phyloP scores from a whole-genome alignment of 2,888 invertebrate species.

The Willowsia nigromaculata region DNA sequence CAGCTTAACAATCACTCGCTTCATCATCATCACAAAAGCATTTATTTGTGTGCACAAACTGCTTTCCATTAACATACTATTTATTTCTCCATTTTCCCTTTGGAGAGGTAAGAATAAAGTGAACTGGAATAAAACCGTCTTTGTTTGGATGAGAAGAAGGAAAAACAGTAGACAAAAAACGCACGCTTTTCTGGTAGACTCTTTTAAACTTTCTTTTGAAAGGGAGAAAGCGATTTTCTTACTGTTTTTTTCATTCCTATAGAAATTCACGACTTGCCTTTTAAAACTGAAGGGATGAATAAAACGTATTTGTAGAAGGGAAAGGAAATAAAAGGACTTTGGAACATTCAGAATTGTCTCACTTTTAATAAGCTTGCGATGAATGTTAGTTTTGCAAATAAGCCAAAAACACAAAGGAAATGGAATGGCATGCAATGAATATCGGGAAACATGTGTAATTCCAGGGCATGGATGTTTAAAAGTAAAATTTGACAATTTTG shows the following conservation, averaged over 20 bases:
- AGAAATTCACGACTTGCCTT: neutral
- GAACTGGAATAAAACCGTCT: neutral
- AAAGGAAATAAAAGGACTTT: neutral
- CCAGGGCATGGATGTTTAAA: too few species aligned
- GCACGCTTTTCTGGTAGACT: neutral
- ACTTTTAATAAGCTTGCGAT: neutral
- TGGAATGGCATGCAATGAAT: too few species aligned
- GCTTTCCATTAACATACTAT: neutral
- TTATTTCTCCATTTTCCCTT: neutral
- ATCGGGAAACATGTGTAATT: too few species aligned
- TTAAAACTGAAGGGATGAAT: neutral
- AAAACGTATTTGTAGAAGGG: neutral
- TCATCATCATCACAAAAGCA: neutral
- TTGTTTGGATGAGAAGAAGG: neutral
- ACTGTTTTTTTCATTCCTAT: neutral
- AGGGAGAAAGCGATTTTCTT: constrained; percentile 15
- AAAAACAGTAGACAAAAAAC: neutral
- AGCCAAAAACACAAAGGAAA: too few species aligned
- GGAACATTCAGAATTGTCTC: neutral
- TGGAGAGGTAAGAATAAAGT: neutral
- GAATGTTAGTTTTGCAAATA: too few species aligned
- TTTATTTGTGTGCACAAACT: neutral
- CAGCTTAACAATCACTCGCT: neutral
- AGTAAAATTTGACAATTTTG: too few species aligned
- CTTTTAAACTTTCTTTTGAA: constrained; percentile 14